These are phyloP conservation scores for Rugalucina vietnamica DNA, from an alignment of 2,888 invertebrate genomes.

Conservation along the genomic window DNA sequence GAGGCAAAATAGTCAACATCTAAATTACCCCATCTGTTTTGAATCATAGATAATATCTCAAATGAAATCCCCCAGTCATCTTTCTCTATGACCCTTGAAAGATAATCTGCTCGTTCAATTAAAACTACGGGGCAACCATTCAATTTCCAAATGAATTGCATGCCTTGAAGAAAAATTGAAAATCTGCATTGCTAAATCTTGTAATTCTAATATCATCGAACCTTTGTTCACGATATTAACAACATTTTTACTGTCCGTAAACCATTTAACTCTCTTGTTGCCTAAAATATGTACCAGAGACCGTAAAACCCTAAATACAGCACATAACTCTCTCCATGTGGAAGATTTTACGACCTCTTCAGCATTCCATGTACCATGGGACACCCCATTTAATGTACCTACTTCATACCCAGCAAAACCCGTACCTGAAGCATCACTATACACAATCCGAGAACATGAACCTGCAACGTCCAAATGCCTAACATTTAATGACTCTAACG, in stretches of 20 bases:
- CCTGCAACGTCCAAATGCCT: background rate
- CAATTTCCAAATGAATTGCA: conserved; percentile 25
- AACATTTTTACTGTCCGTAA: conserved; percentile 30
- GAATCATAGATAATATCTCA: conserved; percentile 14
- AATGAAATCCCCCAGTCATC: conserved; percentile 33
- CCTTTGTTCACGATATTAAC: conserved; percentile 22
- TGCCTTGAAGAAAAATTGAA: conserved; percentile 5
- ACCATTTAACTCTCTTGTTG: conserved; percentile 40
- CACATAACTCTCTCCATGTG: conserved; percentile 34
- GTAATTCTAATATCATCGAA: conserved; percentile 39
- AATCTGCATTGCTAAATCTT: conserved; percentile 27
- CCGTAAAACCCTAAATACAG: conserved; percentile 28
- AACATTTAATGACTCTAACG: background rate
- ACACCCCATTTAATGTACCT: conserved; percentile 14
- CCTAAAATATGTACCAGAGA: conserved; percentile 15
- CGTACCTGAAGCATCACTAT: conserved; percentile 28
- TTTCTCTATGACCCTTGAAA: conserved; percentile 23
- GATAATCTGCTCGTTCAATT: conserved; percentile 19
- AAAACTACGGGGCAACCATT: conserved; percentile 25
- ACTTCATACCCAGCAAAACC: conserved; percentile 36
- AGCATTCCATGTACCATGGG: conserved; percentile 25
- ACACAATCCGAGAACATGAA: conserved; percentile 20
- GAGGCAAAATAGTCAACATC: conserved; percentile 55
- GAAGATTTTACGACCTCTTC: conserved; percentile 23
- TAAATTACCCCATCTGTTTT: conserved; percentile 32